Evolutionary conservation across 2,113 vertebrate genomes (phyloP), one percentile per base, ranked within the genome.

Genomic region (human (Homo sapiens)): DNA sequence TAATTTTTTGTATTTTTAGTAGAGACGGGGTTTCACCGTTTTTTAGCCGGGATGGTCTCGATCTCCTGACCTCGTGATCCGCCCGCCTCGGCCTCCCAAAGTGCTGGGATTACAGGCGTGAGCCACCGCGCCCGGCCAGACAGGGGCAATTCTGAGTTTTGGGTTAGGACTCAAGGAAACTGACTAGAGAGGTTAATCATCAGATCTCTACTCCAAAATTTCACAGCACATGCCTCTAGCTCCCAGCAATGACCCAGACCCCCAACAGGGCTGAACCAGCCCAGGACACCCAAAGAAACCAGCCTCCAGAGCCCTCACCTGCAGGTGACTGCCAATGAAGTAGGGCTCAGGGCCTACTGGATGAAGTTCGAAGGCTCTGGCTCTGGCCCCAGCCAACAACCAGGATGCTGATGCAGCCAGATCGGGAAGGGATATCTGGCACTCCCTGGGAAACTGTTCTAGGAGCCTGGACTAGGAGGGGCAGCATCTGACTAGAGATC

Each of bases 81-180:
- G n/a, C n/a, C n/a, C n/a, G n/a, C n/a, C n/a, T n/a, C n/a, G n/a
- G n/a, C n/a, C n/a, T n/a, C n/a, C n/a, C n/a, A n/a, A n/a, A n/a
- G n/a, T n/a, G n/a, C n/a, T n/a, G n/a, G n/a, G n/a, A n/a, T n/a
- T n/a, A n/a, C n/a, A n/a, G n/a, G n/a, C n/a, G n/a, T n/a, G n/a
- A n/a, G n/a, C n/a, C n/a, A n/a, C n/a, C n/a, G n/a, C n/a, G n/a
- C n/a, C n/a, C n/a, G n/a, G n/a, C n/a, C n/a, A n/a, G n/a, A 16
- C 99, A 99, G 38, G 96, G 98, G 61, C 99, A 99, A 89, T 99
- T 99, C 95, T 99, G 98, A 0, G 98, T 99, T 99, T 99, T 99
- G 96, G 38, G 35, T 38, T 96, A 20, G 55, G 5, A 4, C 1
- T 66, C 38, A 32, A 94, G 18, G 52, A 87, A 40, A 70, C 50